These are phyloP conservation scores for Biston stratarius DNA, from an alignment of 2,888 invertebrate species.

Conservation along the genomic window DNA sequence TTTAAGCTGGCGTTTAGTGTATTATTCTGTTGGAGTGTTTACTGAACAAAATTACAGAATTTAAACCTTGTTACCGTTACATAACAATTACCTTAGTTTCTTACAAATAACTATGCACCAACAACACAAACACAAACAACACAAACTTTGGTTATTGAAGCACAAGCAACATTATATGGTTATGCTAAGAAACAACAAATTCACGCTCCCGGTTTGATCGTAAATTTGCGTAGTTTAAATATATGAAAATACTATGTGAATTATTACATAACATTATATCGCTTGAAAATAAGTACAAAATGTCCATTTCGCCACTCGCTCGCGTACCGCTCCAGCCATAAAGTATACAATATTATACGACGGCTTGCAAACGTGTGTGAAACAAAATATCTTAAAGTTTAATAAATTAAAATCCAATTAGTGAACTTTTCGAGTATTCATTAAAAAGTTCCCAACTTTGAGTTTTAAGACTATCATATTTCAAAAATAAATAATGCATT, in stretches of 20 bases:
- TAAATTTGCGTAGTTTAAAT: conserved; percentile 12
- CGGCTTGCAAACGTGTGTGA: conserved; percentile 27
- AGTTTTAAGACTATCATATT: conserved; percentile 29
- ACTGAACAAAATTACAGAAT: background rate
- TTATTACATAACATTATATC: conserved; percentile 34
- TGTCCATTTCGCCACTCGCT: conserved; percentile 32
- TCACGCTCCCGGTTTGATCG: conserved; percentile 1
- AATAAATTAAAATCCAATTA: conserved; percentile 30
- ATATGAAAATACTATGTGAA: background rate
- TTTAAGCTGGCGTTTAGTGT: background rate
- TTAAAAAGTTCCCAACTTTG: conserved; percentile 32
- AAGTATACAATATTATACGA: conserved; percentile 18
- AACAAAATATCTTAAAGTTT: conserved; percentile 24
- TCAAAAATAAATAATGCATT: conserved; percentile 24
- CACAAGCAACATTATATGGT: background rate
- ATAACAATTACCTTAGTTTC: background rate
- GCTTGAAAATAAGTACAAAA: conserved; percentile 38
- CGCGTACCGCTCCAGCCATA: background rate
- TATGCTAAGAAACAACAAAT: background rate
- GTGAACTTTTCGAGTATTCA: conserved; percentile 22
- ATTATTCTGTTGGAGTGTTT: background rate
- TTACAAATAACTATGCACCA: too few species aligned
- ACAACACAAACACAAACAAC: too few species aligned
- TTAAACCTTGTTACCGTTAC: background rate
- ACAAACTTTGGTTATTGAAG: too few species aligned